phyloP scores from a whole-genome alignment of 2,888 invertebrate species.

The Tenthredo livida region DNA sequence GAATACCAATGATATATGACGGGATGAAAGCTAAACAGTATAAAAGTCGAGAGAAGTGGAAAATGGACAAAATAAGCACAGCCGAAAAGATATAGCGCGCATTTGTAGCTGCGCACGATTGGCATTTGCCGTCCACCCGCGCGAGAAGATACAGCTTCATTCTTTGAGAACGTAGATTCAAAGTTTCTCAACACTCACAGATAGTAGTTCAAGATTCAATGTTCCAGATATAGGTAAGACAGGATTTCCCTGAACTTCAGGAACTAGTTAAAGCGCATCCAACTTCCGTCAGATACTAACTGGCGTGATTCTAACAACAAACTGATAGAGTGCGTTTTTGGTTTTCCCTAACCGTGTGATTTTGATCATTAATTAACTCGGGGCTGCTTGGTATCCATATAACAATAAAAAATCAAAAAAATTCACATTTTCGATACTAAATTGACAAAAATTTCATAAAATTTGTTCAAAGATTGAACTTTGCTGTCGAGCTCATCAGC shows the following conservation, averaged over 20 bases:
- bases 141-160: background rate
- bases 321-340: background rate
- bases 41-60: constrained; percentile 22
- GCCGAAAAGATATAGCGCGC: background rate
- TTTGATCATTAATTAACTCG: background rate
- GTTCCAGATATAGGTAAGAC: constrained; percentile 5
- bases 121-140: background rate
- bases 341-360: background rate
- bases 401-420: background rate
- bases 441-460: background rate
- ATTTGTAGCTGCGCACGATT: background rate
- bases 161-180: background rate
- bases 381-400: background rate
- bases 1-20: too few species aligned
- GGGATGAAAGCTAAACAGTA: background rate
- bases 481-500: background rate
- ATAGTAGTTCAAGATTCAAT: background rate
- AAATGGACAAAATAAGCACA: constrained; percentile 41
- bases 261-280: background rate
- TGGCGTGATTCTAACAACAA: background rate
- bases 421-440: background rate
- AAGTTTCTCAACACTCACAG: background rate
- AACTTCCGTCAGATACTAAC: background rate
- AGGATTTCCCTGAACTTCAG: background rate
- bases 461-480: background rate